phyloP scores from a whole-genome alignment of 2,113 vertebrate genomes.

The Nothocercus julius region DNA sequence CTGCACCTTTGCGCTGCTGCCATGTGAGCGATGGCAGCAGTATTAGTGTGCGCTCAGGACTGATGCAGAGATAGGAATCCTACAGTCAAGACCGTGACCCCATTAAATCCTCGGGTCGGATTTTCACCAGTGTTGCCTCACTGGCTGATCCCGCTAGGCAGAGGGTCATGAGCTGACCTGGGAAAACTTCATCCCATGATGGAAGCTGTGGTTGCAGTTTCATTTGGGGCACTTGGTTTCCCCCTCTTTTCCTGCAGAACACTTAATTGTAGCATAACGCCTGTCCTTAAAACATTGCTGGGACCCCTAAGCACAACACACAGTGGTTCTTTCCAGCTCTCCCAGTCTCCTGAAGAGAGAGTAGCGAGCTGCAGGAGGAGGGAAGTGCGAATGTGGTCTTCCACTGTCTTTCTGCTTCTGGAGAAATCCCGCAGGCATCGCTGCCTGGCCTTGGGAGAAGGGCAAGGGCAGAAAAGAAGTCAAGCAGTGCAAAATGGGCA shows the following conservation, averaged over 20 bases:
- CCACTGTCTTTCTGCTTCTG: background rate
- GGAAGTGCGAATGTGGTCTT: background rate
- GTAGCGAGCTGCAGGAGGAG: background rate
- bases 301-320: background rate
- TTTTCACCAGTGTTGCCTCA: background rate
- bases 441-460: background rate
- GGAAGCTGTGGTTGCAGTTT: background rate
- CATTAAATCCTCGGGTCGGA: background rate
- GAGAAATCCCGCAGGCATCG: background rate
- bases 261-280: background rate
- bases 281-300: background rate
- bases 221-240: background rate
- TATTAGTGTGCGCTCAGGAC: accelerated
- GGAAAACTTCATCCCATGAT: background rate
- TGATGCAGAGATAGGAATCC: background rate
- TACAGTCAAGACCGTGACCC: background rate
- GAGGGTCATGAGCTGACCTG: background rate
- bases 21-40: background rate
- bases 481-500: background rate
- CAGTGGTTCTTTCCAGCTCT: background rate
- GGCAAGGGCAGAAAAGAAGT: background rate
- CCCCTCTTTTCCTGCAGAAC: background rate
- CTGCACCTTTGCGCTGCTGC: background rate
- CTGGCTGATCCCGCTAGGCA: background rate
- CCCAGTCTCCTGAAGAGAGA: background rate